Evolutionary conservation across 2,113 vertebrate genomes (phyloP).

Genomic region (Mellivora capensis): DNA sequence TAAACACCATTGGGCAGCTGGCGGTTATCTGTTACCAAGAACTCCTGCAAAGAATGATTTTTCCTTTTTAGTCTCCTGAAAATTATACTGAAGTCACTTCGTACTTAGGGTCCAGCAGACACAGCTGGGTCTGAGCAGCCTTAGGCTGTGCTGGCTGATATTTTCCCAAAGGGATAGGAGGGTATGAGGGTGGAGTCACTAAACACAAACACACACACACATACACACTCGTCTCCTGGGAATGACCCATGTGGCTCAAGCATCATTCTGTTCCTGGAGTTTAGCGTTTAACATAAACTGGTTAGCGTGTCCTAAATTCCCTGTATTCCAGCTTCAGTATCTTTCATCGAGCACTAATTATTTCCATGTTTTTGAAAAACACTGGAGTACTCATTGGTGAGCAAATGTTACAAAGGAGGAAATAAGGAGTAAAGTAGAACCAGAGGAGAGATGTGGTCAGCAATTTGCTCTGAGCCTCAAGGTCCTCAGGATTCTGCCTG

Average conservation of each 20-base stretch:
- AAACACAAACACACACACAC: neutral
- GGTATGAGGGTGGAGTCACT: neutral
- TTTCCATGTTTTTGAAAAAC: neutral
- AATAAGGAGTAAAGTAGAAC: neutral
- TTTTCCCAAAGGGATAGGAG: neutral
- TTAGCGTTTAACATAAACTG: neutral
- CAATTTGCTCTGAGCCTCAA: neutral
- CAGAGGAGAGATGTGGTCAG: neutral
- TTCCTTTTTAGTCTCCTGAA: conserved; percentile 36
- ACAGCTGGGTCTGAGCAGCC: neutral
- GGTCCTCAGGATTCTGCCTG: neutral
- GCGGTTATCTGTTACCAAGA: conserved; percentile 79
- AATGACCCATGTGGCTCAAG: neutral
- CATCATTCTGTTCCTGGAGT: fast-evolving
- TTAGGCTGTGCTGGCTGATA: neutral
- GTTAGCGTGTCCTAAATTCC: neutral
- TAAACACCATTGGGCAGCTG: conserved; percentile 74
- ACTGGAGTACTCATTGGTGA: neutral
- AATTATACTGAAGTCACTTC: neutral
- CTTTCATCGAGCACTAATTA: neutral
- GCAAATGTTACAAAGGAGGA: neutral
- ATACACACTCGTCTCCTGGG: fast-evolving
- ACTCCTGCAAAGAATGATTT: conserved; percentile 76
- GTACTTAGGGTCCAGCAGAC: neutral
- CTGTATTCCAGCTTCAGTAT: neutral